Evolutionary conservation across 2,888 invertebrate species (phyloP).

Genomic region (Quadroppia sp.): DNA sequence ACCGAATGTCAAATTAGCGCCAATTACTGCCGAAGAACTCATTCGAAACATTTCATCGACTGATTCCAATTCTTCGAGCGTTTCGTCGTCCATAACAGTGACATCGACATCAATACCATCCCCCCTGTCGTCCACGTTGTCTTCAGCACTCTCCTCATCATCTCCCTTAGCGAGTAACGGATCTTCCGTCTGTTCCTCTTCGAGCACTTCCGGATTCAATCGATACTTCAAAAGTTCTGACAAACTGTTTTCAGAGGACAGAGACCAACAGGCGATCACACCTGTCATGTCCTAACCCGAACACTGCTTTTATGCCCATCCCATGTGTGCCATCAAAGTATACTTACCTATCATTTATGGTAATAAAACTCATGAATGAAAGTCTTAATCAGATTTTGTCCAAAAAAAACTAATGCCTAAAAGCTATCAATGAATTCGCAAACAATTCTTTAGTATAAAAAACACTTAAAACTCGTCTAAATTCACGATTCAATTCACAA

Average conservation of each 20-base stretch:
- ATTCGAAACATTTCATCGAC: constrained; percentile 42
- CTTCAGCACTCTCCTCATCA: constrained; percentile 8
- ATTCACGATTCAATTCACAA: neutral
- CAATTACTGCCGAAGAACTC: constrained; percentile 55
- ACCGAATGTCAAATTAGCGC: constrained; percentile 51
- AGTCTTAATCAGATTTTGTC: neutral
- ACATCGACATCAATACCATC: constrained; percentile 22
- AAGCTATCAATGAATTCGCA: neutral
- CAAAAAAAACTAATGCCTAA: neutral
- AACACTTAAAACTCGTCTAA: neutral
- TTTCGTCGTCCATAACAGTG: neutral
- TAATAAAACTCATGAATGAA: neutral
- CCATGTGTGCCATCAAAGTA: constrained; percentile 24
- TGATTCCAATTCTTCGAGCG: constrained; percentile 20
- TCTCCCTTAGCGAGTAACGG: neutral
- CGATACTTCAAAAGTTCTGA: constrained; percentile 26
- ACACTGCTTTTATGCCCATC: neutral
- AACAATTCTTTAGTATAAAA: neutral
- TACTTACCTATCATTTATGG: constrained; percentile 21
- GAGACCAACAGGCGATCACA: constrained; percentile 37
- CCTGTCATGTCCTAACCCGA: constrained; percentile 24
- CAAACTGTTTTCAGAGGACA: constrained; percentile 23
- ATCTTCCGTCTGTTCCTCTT: neutral
- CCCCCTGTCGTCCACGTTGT: constrained; percentile 11
- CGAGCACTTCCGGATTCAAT: constrained; percentile 19